Evolutionary conservation across 2,113 vertebrate genomes (phyloP).

Genomic region (Chlorocebus sabaeus): DNA sequence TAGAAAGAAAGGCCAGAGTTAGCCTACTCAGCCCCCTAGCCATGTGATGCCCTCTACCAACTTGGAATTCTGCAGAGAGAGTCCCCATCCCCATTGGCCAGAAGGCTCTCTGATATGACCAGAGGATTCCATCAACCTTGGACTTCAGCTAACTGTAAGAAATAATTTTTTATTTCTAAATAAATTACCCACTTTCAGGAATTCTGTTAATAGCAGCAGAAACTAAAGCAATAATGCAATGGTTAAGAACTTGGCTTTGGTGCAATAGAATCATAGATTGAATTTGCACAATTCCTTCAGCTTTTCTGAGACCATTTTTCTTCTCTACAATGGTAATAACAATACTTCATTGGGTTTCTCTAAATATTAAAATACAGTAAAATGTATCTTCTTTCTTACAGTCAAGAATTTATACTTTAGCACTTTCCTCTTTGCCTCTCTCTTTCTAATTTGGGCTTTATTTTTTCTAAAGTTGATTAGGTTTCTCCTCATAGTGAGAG

Average conservation of each 20-base stretch:
- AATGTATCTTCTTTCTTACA: background rate
- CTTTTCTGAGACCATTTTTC: background rate
- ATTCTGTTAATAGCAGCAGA: background rate
- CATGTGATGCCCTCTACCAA: background rate
- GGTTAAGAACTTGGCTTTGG: background rate
- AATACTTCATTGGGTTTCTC: background rate
- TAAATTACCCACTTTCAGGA: background rate
- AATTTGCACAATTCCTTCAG: background rate
- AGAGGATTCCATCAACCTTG: background rate
- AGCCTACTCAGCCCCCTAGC: background rate
- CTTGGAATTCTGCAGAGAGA: background rate
- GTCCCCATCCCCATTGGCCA: background rate
- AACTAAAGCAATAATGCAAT: background rate
- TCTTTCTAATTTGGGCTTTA: background rate
- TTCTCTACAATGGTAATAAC: background rate
- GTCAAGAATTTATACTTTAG: background rate
- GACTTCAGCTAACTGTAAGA: background rate
- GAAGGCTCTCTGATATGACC: background rate
- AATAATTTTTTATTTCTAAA: background rate
- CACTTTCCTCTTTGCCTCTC: background rate
- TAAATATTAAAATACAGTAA: background rate
- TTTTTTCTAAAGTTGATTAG: background rate
- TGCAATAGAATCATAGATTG: background rate
- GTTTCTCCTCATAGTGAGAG: background rate
- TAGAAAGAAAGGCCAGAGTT: background rate